Evolutionary conservation across 2,888 invertebrate genomes (phyloP).

Genomic region (Stramonita haemastoma): DNA sequence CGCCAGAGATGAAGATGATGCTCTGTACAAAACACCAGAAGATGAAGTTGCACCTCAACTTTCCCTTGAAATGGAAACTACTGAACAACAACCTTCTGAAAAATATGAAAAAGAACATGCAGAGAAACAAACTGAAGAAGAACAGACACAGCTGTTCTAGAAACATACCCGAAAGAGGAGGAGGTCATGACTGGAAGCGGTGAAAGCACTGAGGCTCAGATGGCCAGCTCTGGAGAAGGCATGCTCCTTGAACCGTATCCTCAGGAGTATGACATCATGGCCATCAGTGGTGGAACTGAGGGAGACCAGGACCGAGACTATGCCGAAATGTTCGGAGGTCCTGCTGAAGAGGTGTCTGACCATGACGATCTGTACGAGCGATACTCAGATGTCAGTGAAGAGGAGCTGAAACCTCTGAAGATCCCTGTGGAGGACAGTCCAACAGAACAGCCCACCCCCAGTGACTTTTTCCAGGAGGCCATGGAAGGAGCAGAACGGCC

Average conservation of each 20-base stretch:
- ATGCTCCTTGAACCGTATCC: slow-evolving; percentile 27
- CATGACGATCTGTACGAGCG: slow-evolving; percentile 49
- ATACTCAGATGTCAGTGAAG: slow-evolving; percentile 37
- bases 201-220: slow-evolving; percentile 31
- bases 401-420: slow-evolving; percentile 40
- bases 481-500: background rate
- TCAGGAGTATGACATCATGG: slow-evolving; percentile 41
- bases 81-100: slow-evolving; percentile 38
- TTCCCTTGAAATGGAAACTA: slow-evolving; percentile 5
- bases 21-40: slow-evolving; percentile 1
- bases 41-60: slow-evolving; percentile 8
- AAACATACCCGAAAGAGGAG: background rate
- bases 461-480: slow-evolving; percentile 11
- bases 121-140: slow-evolving; percentile 19
- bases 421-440: slow-evolving; percentile 42
- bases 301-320: slow-evolving; percentile 38
- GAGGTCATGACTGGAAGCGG: slow-evolving; percentile 15
- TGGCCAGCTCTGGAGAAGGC: slow-evolving; percentile 31
- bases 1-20: slow-evolving; percentile 36
- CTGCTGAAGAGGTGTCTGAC: slow-evolving; percentile 44
- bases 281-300: slow-evolving; percentile 39
- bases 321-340: slow-evolving; percentile 51
- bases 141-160: background rate
- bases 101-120: slow-evolving; percentile 34
- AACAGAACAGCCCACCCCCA: slow-evolving; percentile 32